These are phyloP conservation scores for Drosophila histrio DNA, from an alignment of 2,888 invertebrate species.

Conservation along the genomic window DNA sequence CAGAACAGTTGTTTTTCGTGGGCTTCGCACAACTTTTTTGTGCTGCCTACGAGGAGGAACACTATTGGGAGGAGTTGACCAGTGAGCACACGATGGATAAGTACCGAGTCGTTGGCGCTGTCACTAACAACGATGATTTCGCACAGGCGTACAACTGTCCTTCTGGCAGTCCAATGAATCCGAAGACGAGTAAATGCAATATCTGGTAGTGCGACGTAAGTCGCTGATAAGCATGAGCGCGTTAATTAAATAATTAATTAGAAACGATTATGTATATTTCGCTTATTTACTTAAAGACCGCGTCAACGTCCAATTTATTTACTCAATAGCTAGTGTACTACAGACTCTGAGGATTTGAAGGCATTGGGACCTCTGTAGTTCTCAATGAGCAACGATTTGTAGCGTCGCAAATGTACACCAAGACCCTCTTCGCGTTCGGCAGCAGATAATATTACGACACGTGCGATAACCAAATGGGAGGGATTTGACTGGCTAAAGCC, in stretches of 20 bases:
- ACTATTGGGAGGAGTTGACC: conserved; percentile 79
- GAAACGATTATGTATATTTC: conserved; percentile 10
- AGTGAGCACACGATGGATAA: conserved; percentile 79
- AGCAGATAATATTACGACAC: conserved; percentile 88
- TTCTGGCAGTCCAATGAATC: conserved; percentile 79
- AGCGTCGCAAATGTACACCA: conserved; percentile 87
- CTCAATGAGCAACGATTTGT: conserved; percentile 89
- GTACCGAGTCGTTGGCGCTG: conserved; percentile 79
- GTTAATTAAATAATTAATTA: conserved; percentile 14
- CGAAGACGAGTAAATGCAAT: conserved; percentile 66
- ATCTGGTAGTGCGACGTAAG: conserved; percentile 69
- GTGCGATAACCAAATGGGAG: conserved; percentile 88
- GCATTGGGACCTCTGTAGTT: conserved; percentile 86
- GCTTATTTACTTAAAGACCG: no score
- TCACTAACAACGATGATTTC: conserved; percentile 80
- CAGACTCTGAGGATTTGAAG: conserved; percentile 83
- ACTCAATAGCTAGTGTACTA: conserved; percentile 82
- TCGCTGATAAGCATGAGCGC: conserved; percentile 34
- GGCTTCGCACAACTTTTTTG: conserved; percentile 82
- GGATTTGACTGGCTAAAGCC: conserved; percentile 88
- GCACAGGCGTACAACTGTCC: conserved; percentile 74
- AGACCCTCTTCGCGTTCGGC: conserved; percentile 86
- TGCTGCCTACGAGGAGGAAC: conserved; percentile 73
- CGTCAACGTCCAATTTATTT: conserved; percentile 10
- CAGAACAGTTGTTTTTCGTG: conserved; percentile 81